Conservation (phyloP, 2,113 vertebrate species). For the Ctenodactylus gundi region DNA sequence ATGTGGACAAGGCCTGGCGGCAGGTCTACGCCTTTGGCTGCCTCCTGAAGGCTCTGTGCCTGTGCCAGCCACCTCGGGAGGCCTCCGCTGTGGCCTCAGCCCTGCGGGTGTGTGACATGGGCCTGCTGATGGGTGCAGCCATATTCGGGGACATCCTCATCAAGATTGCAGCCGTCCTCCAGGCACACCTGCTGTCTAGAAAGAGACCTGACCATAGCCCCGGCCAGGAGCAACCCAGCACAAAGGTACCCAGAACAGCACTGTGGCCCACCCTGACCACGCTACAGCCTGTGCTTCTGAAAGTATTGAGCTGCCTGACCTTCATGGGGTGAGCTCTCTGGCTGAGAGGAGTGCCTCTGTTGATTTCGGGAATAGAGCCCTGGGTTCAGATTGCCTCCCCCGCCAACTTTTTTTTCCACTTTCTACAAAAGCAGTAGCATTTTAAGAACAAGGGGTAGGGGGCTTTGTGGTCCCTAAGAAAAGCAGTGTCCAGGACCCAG, state of each 20-base stretch:
- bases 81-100: constrained; percentile 78
- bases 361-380: background rate
- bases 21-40: constrained; percentile 90
- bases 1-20: constrained; percentile 92
- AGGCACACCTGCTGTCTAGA: constrained; percentile 71
- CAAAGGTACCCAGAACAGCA: constrained; percentile 52
- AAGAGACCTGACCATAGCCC: background rate
- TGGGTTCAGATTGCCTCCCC: background rate
- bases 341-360: background rate
- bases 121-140: constrained; percentile 92
- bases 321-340: accelerated
- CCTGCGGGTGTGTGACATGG: constrained; percentile 92
- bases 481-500: background rate
- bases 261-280: accelerated
- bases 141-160: constrained; percentile 88
- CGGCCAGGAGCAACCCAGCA: background rate
- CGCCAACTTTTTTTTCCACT: background rate
- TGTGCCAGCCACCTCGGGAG: constrained; percentile 79
- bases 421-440: background rate
- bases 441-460: background rate
- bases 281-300: background rate
- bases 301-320: background rate
- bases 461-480: background rate
- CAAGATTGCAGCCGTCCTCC: constrained; percentile 84
- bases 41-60: constrained; percentile 88